Percentiles rank a stretch among this genome's conserved stretches.
Conservation (phyloP, 2,888 invertebrate species). For the Idaea straminata region DNA sequence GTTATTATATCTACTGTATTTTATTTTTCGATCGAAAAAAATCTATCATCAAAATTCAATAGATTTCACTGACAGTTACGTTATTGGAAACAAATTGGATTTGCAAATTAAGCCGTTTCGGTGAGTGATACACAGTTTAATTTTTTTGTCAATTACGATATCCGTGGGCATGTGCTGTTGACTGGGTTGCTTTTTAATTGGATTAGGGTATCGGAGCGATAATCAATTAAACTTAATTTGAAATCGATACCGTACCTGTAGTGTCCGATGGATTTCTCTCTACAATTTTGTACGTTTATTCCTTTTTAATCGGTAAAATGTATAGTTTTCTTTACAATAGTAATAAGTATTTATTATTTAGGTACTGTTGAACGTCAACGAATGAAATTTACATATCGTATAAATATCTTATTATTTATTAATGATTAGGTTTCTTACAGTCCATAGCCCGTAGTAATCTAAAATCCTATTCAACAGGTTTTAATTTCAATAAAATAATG, state of each 20-base stretch:
- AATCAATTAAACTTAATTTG: conserved; percentile 21
- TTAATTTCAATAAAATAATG: not conserved
- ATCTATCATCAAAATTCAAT: conserved; percentile 44
- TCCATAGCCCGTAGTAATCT: too few relatives aligned
- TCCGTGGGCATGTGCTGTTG: conserved; percentile 24
- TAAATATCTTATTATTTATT: too few relatives aligned
- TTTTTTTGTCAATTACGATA: conserved; percentile 38
- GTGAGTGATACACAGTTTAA: conserved; percentile 39
- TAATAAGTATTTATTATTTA: too few relatives aligned
- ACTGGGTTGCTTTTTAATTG: conserved; percentile 27
- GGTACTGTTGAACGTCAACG: too few relatives aligned
- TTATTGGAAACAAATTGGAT: conserved; percentile 51
- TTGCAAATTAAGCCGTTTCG: conserved; percentile 50
- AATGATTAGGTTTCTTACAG: too few relatives aligned
- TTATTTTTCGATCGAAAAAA: not conserved
- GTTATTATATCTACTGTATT: not conserved
- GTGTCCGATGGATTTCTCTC: not conserved
- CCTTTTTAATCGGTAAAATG: too few relatives aligned
- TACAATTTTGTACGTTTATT: not conserved
- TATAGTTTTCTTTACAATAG: too few relatives aligned
- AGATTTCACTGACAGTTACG: conserved; percentile 45
- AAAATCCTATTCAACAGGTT: too few relatives aligned
- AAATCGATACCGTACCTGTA: conserved; percentile 9
- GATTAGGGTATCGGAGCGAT: conserved; percentile 20
- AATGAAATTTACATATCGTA: too few relatives aligned